Percentiles rank a stretch among this genome's conserved stretches.
Conservation (phyloP, 2,113 vertebrate genomes). For the Rattus norvegicus region DNA sequence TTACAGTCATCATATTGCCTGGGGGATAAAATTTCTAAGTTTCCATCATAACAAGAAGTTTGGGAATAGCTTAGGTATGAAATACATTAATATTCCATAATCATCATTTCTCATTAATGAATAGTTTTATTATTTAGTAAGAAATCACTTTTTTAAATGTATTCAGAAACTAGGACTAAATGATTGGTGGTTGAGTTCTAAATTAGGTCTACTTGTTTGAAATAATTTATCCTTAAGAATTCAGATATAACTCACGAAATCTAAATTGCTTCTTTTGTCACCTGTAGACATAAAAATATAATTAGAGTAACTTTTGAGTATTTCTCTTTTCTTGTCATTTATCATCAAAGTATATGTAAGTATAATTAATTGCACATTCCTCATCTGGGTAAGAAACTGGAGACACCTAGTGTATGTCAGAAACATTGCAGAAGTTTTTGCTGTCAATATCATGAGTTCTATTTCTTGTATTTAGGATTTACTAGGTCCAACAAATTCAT, state of each 20-base stretch:
- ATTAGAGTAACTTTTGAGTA: constrained; percentile 12
- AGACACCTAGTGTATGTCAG: constrained; percentile 50
- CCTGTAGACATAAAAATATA: neutral
- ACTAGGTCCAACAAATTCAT: neutral
- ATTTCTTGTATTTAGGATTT: neutral
- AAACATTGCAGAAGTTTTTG: constrained; percentile 25
- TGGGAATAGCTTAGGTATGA: neutral
- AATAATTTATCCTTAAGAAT: constrained; percentile 51
- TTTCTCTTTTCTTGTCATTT: neutral
- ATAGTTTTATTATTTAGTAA: neutral
- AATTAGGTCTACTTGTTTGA: neutral
- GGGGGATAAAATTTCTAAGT: neutral
- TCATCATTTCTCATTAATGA: neutral
- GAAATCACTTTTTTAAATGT: constrained; percentile 6
- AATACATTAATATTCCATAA: neutral
- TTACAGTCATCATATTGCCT: neutral
- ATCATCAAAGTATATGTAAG: neutral
- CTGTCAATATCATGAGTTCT: neutral
- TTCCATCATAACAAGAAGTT: neutral
- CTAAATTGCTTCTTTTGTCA: neutral
- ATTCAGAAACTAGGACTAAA: constrained; percentile 28
- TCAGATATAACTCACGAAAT: neutral
- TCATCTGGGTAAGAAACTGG: constrained; percentile 36
- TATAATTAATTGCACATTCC: neutral
- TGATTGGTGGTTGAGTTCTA: constrained; percentile 22